A percentile compares a stretch with the other conserved stretches of the same genome.
Evolutionary conservation across 2,888 invertebrate genomes (phyloP).

Genomic region (Kryphioiulus occultus): DNA sequence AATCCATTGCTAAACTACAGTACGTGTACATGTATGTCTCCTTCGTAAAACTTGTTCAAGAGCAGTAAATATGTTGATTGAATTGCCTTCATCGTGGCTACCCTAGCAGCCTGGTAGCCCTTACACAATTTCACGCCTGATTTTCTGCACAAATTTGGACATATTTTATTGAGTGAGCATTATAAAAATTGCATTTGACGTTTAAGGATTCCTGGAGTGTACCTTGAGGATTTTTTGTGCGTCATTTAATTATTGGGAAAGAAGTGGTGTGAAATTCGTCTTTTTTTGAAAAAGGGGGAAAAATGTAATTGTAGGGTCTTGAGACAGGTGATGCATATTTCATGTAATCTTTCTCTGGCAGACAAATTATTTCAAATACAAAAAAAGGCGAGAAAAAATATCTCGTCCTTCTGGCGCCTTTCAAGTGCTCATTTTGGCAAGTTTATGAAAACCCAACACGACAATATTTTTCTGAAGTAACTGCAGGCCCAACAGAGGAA

Average conservation of each 20-base stretch:
- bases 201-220: conserved; percentile 1
- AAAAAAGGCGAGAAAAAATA: neutral
- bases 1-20: too few relatives aligned
- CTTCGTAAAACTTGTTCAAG: neutral
- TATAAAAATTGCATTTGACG: conserved; percentile 18
- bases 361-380: conserved; percentile 8
- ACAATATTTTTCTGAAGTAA: neutral
- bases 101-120: neutral
- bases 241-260: conserved; percentile 18
- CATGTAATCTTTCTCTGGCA: conserved; percentile 7
- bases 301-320: neutral
- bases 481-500: neutral
- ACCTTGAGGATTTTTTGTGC: neutral
- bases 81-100: neutral
- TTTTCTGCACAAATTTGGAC: conserved; percentile 4
- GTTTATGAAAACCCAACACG: neutral
- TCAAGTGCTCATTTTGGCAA: neutral
- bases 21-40: neutral
- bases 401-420: neutral
- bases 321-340: conserved; percentile 17
- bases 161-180: conserved; percentile 31
- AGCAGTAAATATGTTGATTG: neutral
- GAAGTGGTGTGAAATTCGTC: conserved; percentile 25
- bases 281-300: neutral
- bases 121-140: neutral